Evolutionary conservation across 2,888 invertebrate species (phyloP).

Genomic region (Horisme vitalbata): DNA sequence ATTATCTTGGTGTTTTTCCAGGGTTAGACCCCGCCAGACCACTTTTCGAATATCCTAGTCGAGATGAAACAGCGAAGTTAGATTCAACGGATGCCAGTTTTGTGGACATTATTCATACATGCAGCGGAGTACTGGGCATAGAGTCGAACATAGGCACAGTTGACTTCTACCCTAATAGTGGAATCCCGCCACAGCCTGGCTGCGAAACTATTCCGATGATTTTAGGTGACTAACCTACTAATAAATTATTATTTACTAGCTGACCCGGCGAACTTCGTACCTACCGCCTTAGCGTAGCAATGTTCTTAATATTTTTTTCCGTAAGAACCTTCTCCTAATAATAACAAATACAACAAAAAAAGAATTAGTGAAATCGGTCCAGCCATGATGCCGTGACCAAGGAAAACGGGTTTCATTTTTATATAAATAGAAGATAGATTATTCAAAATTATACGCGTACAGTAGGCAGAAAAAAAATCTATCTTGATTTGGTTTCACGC

Average conservation of each 20-base stretch:
- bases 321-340: no score
- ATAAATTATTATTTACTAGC: not conserved
- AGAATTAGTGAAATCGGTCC: no score
- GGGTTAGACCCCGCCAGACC: conserved; percentile 88
- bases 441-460: no score
- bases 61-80: conserved; percentile 77
- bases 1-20: conserved; percentile 47
- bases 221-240: conserved; percentile 42
- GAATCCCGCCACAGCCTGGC: conserved; percentile 85
- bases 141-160: conserved; percentile 84
- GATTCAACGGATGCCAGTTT: conserved; percentile 84
- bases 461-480: no score
- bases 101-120: conserved; percentile 87
- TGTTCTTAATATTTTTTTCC: no score
- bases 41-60: conserved; percentile 82
- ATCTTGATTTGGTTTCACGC: no score
- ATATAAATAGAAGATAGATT: no score
- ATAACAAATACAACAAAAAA: no score
- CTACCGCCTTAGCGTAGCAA: no score
- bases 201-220: conserved; percentile 76
- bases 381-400: no score
- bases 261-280: no score
- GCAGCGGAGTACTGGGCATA: conserved; percentile 86
- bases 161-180: conserved; percentile 88
- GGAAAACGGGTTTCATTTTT: no score